Conservation (phyloP, 2,888 invertebrate species). For the Melinaea marsaeus region DNA sequence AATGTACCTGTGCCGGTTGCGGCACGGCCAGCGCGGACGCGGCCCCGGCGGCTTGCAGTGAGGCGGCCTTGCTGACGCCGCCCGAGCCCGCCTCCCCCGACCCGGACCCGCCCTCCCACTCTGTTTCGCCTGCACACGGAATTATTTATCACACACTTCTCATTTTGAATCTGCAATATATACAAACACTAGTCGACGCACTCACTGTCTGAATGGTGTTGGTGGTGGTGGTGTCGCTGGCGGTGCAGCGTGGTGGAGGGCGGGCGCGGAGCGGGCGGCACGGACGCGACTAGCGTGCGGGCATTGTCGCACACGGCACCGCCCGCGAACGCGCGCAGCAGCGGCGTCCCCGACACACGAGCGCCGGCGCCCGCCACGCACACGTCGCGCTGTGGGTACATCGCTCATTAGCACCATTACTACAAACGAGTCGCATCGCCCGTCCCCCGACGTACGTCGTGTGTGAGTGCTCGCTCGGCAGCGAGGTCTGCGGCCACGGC, state of each 20-base stretch:
- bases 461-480: slow-evolving; percentile 46
- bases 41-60: slow-evolving; percentile 50
- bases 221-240: slow-evolving; percentile 31
- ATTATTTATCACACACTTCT: neutral
- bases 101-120: slow-evolving; percentile 84
- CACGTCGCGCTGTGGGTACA: slow-evolving; percentile 41
- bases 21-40: slow-evolving; percentile 64
- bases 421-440: neutral
- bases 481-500: slow-evolving; percentile 85
- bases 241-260: slow-evolving; percentile 47
- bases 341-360: slow-evolving; percentile 50
- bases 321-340: slow-evolving; percentile 82
- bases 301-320: slow-evolving; percentile 87
- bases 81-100: slow-evolving; percentile 61
- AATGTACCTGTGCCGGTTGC: slow-evolving; percentile 35
- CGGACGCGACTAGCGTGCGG: slow-evolving; percentile 81
- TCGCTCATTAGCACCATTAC: neutral
- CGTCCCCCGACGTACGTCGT: slow-evolving; percentile 34
- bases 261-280: slow-evolving; percentile 59
- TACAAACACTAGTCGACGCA: slow-evolving; percentile 32
- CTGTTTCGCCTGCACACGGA: slow-evolving; percentile 79
- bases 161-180: neutral
- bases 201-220: slow-evolving; percentile 80
- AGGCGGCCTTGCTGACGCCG: slow-evolving; percentile 46
- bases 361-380: slow-evolving; percentile 39